Base-by-base conservation (phyloP, 2,888 invertebrate species). In the Aphodius sticticus region DNA sequence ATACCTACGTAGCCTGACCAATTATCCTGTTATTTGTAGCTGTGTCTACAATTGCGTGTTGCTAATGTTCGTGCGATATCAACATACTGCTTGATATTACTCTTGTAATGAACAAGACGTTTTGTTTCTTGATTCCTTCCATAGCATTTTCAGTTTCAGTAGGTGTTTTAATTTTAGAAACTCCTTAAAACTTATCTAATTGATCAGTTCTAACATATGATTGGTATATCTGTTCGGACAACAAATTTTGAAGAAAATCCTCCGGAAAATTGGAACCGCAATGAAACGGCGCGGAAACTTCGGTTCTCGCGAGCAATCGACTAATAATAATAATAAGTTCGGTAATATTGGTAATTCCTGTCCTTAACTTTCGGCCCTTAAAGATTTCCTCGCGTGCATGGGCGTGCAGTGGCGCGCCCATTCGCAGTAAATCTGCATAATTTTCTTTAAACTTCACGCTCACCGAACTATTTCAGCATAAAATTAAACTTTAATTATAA, bases 271-370 rank as follows among this genome's bases (percentile, higher is more conserved):
- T 53, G 53, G 12, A 53, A 53, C 53, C 4, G 53, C 53, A 53
- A 53, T 53, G 53, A 53, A 53, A 53, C 53, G 7, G 53, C 9
- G 53, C 2, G 53, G 53, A 53, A 53, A 53, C 53, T 53, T 53
- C 9, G 53, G 53, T 53, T 53, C 53, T 5, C 53, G 12, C 1
- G 6, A 12, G 53, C 4, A 9, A 9, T 12, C 53, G 53, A 12
- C 53, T 53, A 36, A 37, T 74, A 35, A 37, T 74, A 74, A 74
- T 74, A 74, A 74, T 74, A 74, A 74, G 74, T 74, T 74, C 36
- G 69, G 37, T 74, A 79, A 79, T 79, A 79, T 79, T 77, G 79
- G 77, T 79, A 79, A 79, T 79, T 77, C 75, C 16, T 12, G 16
- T 16, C 69, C 77, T 76, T 79, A 77, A 77, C 72, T 77, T 38